phyloP scores from a whole-genome alignment of 1,140 invertebrate genomes.

The Drosophila equinoxialis region DNA sequence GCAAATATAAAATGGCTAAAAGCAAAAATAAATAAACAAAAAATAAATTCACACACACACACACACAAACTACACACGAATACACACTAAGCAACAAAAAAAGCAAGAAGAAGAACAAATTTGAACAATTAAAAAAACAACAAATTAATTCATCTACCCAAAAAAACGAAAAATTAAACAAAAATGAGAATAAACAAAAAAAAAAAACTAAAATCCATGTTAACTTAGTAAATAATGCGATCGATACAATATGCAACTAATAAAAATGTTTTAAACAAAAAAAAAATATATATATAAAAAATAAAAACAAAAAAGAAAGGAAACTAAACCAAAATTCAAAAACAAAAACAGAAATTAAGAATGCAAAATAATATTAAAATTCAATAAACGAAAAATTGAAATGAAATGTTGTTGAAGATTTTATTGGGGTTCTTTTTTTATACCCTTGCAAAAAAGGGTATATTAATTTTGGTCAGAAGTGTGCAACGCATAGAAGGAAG shows the following conservation, averaged over 20 bases:
- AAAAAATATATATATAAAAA: background rate
- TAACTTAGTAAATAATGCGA: slow-evolving; percentile 61
- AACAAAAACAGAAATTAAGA: slow-evolving; percentile 5
- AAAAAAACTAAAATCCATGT: slow-evolving; percentile 40
- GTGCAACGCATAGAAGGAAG: no score
- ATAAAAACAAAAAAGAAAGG: slow-evolving; percentile 9
- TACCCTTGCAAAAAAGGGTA: no score
- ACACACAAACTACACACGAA: slow-evolving; percentile 11
- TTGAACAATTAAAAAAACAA: slow-evolving; percentile 39
- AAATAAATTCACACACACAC: slow-evolving; percentile 19
- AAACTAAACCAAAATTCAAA: slow-evolving; percentile 22
- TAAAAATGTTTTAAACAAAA: slow-evolving; percentile 67
- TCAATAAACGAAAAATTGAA: slow-evolving; percentile 8
- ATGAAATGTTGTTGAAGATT: background rate
- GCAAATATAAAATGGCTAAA: slow-evolving; percentile 1
- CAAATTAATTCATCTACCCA: slow-evolving; percentile 37
- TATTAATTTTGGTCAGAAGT: no score
- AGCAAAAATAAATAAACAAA: background rate
- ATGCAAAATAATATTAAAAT: slow-evolving; percentile 2
- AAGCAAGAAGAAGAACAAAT: slow-evolving; percentile 20
- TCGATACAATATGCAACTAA: slow-evolving; percentile 63
- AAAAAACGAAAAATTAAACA: slow-evolving; percentile 9
- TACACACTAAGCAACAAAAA: slow-evolving; percentile 30
- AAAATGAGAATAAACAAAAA: slow-evolving; percentile 1
- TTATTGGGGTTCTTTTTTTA: no score